Percentiles rank a stretch among this genome's conserved stretches.
Evolutionary conservation across 2,797 vertebrate species (phyloP).

Genomic region (Eospalax fontanierii): DNA sequence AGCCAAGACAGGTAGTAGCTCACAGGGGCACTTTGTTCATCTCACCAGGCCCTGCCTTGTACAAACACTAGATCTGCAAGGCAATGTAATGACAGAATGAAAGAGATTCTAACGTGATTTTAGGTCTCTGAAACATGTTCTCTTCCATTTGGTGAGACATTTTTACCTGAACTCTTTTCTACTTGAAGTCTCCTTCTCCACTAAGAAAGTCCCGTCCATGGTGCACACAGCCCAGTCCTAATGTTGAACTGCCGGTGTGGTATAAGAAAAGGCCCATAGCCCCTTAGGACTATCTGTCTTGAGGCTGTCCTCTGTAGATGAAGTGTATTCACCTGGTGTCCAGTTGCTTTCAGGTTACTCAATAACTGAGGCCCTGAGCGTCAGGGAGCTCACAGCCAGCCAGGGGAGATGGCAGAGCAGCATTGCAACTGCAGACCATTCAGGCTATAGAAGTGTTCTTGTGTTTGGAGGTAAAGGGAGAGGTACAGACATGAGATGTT

Average conservation of each 20-base stretch:
- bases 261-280: not conserved
- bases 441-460: not conserved
- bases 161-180: constrained; percentile 6
- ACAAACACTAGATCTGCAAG: not conserved
- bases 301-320: not conserved
- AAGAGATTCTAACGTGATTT: not conserved
- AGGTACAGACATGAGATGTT: not conserved
- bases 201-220: not conserved
- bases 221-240: not conserved
- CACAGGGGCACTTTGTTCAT: not conserved
- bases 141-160: not conserved
- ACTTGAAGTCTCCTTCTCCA: not conserved
- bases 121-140: constrained; percentile 13
- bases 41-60: not conserved
- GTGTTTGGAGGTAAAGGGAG: not conserved
- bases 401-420: not conserved
- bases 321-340: not conserved
- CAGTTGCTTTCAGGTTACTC: not conserved
- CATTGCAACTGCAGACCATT: not conserved
- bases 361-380: not conserved
- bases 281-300: not conserved
- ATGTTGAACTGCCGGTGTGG: not conserved
- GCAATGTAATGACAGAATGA: not conserved
- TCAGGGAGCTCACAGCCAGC: not conserved
- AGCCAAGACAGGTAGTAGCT: not conserved